Evolutionary conservation across 2,797 vertebrate species (phyloP).

Genomic region (Phyllotis vaccarum): DNA sequence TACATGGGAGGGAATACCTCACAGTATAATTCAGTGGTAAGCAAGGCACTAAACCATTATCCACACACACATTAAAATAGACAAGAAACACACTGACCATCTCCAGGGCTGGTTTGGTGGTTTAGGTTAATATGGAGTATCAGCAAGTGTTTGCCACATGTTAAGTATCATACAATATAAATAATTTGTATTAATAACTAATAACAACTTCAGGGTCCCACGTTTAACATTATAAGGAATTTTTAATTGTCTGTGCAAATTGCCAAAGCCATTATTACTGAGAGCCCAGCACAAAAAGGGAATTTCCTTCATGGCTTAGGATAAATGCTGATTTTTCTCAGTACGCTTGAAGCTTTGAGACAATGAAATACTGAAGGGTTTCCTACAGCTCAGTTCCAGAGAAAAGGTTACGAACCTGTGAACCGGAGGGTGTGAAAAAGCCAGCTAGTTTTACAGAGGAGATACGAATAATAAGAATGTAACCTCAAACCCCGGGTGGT

Average conservation of each 20-base stretch:
- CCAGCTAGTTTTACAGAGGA: background rate
- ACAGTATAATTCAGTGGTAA: background rate
- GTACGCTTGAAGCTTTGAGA: conserved; percentile 16
- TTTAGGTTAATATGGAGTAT: background rate
- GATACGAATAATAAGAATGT: background rate
- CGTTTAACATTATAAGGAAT: conserved; percentile 22
- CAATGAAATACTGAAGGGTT: background rate
- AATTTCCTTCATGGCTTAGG: conserved; percentile 23
- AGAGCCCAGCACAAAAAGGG: background rate
- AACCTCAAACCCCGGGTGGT: background rate
- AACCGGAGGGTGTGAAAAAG: background rate
- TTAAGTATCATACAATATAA: background rate
- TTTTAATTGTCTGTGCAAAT: conserved; percentile 32
- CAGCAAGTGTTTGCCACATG: background rate
- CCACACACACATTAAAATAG: background rate
- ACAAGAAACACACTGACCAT: background rate
- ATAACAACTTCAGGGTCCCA: background rate
- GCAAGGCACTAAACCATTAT: background rate
- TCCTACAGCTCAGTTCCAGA: background rate
- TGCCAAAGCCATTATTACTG: background rate
- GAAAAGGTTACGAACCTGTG: background rate
- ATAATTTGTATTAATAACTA: conserved; percentile 28
- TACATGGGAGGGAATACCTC: background rate
- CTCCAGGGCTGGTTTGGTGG: background rate
- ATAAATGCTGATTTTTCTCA: conserved; percentile 17